Evolutionary conservation across 2,113 vertebrate genomes (phyloP).

Genomic region (Barbus barbus): DNA sequence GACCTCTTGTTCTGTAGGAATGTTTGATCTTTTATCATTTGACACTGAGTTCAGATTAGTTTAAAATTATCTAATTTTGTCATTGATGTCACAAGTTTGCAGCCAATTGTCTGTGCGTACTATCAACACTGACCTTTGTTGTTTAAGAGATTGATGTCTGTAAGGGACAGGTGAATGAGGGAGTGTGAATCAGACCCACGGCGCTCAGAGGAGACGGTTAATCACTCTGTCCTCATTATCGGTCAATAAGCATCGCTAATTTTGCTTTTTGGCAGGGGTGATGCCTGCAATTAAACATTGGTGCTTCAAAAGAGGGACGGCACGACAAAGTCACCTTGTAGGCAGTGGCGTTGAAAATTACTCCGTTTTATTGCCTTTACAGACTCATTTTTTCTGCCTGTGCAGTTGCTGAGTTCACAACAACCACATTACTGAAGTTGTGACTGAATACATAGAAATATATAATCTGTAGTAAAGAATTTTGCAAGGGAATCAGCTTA

Average conservation of each 20-base stretch:
- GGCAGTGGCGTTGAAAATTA: constrained; percentile 35
- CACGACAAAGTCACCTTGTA: constrained; percentile 47
- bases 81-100: neutral
- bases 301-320: constrained; percentile 1
- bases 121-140: neutral
- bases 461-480: neutral
- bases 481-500: neutral
- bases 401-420: neutral
- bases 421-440: neutral
- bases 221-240: constrained; percentile 38
- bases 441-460: neutral
- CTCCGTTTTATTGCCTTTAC: constrained; percentile 16
- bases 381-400: neutral
- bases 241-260: constrained; percentile 32
- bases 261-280: constrained; percentile 34
- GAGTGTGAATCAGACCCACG: neutral
- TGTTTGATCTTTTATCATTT: neutral
- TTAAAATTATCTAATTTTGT: neutral
- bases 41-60: neutral
- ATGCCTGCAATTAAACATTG: neutral
- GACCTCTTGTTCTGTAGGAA: neutral
- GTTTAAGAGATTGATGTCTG: neutral
- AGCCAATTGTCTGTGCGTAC: neutral
- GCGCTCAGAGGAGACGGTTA: neutral
- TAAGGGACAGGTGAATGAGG: neutral